phyloP scores from a whole-genome alignment of 2,797 vertebrate genomes.

The Spheniscus humboldti region DNA sequence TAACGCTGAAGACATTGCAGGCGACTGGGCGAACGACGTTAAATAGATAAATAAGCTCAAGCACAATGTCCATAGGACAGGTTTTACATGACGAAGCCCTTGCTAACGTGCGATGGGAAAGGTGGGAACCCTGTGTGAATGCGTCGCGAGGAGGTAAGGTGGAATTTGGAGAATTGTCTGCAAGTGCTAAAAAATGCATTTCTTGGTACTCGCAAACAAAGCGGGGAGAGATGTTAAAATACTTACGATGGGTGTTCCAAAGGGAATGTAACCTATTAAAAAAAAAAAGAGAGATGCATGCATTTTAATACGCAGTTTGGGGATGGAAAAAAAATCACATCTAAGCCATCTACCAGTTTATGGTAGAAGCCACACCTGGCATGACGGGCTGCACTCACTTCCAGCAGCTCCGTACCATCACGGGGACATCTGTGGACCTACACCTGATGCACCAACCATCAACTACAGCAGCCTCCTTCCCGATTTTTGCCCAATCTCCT shows the following conservation, averaged over 20 bases:
- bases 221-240: not conserved
- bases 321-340: not conserved
- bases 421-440: accelerated
- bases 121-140: not conserved
- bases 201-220: not conserved
- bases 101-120: accelerated
- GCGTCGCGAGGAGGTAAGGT: accelerated
- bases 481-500: not conserved
- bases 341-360: not conserved
- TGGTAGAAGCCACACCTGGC: not conserved
- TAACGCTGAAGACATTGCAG: not conserved
- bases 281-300: not conserved
- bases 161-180: not conserved
- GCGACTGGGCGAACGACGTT: accelerated
- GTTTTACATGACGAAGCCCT: not conserved
- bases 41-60: not conserved
- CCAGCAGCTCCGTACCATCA: not conserved
- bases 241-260: constrained; percentile 93
- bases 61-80: not conserved
- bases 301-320: not conserved
- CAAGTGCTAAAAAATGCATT: not conserved
- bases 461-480: not conserved
- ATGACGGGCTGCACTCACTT: accelerated
- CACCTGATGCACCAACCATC: no score
- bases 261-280: constrained; percentile 88